Evolutionary conservation across 2,113 vertebrate genomes (phyloP).

Genomic region (Leuciscus idus): DNA sequence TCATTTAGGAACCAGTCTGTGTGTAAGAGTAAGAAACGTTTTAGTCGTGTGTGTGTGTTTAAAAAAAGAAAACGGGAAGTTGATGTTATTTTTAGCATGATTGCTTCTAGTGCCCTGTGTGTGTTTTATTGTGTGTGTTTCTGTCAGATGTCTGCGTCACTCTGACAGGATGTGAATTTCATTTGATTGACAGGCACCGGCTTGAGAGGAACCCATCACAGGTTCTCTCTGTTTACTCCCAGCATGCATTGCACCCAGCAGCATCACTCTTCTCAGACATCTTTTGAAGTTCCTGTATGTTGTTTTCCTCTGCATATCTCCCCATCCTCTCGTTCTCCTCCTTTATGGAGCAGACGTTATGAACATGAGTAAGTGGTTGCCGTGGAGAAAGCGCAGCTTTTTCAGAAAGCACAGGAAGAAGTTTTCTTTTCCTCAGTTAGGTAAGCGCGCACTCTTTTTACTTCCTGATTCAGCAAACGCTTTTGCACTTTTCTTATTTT

Average conservation of each 20-base stretch:
- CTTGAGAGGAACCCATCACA: neutral
- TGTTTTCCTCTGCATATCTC: neutral
- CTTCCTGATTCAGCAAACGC: constrained; percentile 47
- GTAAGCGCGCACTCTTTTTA: constrained; percentile 40
- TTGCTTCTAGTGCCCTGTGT: neutral
- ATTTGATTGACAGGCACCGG: constrained; percentile 3
- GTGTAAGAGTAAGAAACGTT: neutral
- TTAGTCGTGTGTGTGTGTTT: neutral
- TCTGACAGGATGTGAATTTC: constrained; percentile 19
- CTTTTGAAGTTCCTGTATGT: constrained; percentile 46
- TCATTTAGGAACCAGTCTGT: neutral
- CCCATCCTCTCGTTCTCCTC: neutral
- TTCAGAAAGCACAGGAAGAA: constrained; percentile 68
- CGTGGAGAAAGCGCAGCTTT: constrained; percentile 69
- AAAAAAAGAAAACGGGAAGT: neutral
- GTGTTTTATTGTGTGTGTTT: neutral
- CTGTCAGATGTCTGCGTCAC: neutral
- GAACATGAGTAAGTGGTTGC: constrained; percentile 76
- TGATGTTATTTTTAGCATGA: neutral
- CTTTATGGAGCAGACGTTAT: constrained; percentile 48
- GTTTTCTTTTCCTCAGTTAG: constrained; percentile 65
- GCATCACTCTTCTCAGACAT: constrained; percentile 55
- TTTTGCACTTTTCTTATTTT: neutral
- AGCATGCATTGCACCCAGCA: constrained; percentile 58
- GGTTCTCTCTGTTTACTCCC: constrained; percentile 43